Evolutionary conservation across 2,888 invertebrate species (phyloP), one percentile per base, ranked within the genome.

Genomic region (Mimas tiliae): DNA sequence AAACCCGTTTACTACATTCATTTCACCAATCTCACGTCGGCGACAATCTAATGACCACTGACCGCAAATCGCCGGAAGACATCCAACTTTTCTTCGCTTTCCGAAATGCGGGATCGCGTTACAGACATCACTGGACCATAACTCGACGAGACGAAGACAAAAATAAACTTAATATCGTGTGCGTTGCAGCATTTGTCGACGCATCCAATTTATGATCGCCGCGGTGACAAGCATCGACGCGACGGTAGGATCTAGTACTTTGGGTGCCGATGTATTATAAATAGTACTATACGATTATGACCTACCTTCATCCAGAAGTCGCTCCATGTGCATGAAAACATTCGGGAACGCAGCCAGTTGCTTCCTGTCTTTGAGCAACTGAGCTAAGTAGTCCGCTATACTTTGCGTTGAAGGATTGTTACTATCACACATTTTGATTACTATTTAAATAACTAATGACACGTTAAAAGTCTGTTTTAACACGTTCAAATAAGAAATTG

Each of bases 281-380:
- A 83, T 83, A 86, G 84, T 77, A 74, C 63, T 67, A 80, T 77
- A 77, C 70, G 72, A 85, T 85, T 85, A 81, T 81, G 78, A 88
- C 93, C 85, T 96, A 99, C 99, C 99, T 97, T 99, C 99, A 93
- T 99, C 99, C 90, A 99, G 95, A 86, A 99, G 97, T 93, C 99
- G 96, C 94, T 99, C 99, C 93, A 99, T 97, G 95, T 99, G 99
- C 95, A 98, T 97, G 95, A 99, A 99, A 94, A 99, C 98, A 96
- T 99, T 99, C 82, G 99, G 99, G 95, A 99, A 99, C 90, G 99
- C 99, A 88, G 98, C 98, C 93, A 99, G 96, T 95, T 99, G 99
- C 95, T 99, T 99, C 95, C 99, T 98, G 96, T 99, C 99, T 96
- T 99, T 99, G 92, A 99, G 96, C 95, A 99, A 96, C 95, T 99